Evolutionary conservation across 2,113 vertebrate genomes (phyloP), one percentile per base, ranked within the genome.

Genomic region (Rhinopithecus roxellana): DNA sequence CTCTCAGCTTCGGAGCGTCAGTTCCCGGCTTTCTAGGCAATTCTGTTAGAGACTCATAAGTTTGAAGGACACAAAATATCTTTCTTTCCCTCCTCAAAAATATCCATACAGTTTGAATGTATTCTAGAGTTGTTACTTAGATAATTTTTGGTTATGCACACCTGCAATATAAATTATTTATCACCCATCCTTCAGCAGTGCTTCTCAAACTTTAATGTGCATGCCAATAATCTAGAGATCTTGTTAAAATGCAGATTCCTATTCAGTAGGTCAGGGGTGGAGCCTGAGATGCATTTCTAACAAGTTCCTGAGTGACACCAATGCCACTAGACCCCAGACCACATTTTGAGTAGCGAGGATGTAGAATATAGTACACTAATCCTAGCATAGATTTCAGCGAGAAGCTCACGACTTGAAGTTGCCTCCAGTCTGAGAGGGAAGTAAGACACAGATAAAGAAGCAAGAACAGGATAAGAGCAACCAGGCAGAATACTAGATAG

Each of bases 141-240:
- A 38, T 72, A 59, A n/a, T n/a, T 94, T 94, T 93, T 72, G 52
- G 43, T 75, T 81, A 77, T 43, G 35, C 78, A 88, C 43, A 92
- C 79, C 82, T 95, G 43, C 79, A 89, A 87, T 55, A 90, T 86
- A 89, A 97, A 90, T 89, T 75, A 81, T 77, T 72, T 67, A 55
- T 79, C 35, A 69, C 40, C 52, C 83, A 6, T 83, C 50, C 52
- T 84, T 43, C 10, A 52, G 14, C 12, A 67, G 57, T 38, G 43
- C 67, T 78, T 78, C 93, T 93, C 78, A 67, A 38, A 52, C 40
- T 72, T 80, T 50, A 35, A 40, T 18, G 6, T 48, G 48, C 18
- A 48, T 22, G 32, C 59, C 83, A 69, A 57, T 74, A 45, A 90
- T 67, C 93, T 89, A 69, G 75, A 59, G 43, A 77, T 45, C 82